phyloP scores from a whole-genome alignment of 2,797 vertebrate species.

The Hypotaenidia philippensis region DNA sequence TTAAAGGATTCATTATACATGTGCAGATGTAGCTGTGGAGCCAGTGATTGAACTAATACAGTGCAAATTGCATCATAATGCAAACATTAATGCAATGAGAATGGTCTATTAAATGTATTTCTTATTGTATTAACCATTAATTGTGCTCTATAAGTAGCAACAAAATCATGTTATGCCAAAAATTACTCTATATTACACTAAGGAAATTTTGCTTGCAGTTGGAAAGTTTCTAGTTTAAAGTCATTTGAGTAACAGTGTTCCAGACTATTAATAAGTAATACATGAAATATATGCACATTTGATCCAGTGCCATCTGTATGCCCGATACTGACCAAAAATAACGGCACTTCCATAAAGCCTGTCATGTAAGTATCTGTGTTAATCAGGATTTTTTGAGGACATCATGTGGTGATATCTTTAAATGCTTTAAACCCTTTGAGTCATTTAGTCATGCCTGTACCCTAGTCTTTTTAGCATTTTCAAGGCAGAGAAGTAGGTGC shows the following conservation, averaged over 20 bases:
- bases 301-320: neutral
- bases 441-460: neutral
- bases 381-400: neutral
- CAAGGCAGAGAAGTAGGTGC: neutral
- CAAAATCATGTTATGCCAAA: slow-evolving; percentile 8
- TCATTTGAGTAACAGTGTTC: neutral
- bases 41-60: slow-evolving; percentile 18
- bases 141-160: slow-evolving; percentile 26
- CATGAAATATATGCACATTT: neutral
- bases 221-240: slow-evolving; percentile 12
- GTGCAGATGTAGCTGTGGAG: slow-evolving; percentile 2
- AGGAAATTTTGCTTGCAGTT: neutral
- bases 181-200: neutral
- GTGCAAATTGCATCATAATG: slow-evolving; percentile 29
- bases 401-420: neutral
- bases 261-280: neutral
- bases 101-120: slow-evolving; percentile 55
- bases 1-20: neutral
- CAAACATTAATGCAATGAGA: slow-evolving; percentile 46
- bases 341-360: neutral
- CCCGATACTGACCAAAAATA: neutral
- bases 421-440: neutral
- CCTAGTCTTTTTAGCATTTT: neutral
- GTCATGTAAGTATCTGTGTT: neutral
- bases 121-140: slow-evolving; percentile 51